These are phyloP conservation scores for Ephydatia muelleri DNA, from an alignment of 37 sponge, comb jelly and placozoan genomes.

Conservation along the genomic window DNA sequence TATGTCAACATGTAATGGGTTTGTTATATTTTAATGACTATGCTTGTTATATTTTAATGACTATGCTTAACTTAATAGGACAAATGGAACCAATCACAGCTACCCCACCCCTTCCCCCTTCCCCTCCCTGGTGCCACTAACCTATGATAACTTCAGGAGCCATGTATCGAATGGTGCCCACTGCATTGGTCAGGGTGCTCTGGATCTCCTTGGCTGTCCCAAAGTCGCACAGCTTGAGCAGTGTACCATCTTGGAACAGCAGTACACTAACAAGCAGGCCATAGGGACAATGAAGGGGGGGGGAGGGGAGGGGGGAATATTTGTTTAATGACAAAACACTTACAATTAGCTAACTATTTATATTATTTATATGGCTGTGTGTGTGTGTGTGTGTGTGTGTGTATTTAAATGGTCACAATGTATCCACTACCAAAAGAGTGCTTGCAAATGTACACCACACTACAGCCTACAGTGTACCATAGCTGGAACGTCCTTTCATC, in stretches of 20 bases:
- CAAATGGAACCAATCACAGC: no score
- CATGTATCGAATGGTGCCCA: slow-evolving; percentile 83
- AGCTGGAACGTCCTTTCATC: no score
- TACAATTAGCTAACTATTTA: not conserved
- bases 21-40: no score
- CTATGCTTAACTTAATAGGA: no score
- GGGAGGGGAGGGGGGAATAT: not conserved
- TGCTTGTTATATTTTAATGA: no score
- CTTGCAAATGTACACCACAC: no score
- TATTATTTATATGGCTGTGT: not conserved
- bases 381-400: slow-evolving; percentile 8
- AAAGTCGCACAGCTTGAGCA: slow-evolving; percentile 80
- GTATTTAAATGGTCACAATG: no score
- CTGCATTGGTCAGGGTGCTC: slow-evolving; percentile 59
- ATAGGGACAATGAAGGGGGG: not conserved
- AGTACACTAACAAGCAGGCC: slow-evolving; percentile 41
- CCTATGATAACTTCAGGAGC: slow-evolving; percentile 82
- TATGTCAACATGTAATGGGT: no score
- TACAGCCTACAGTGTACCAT: no score
- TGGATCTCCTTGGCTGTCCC: slow-evolving; percentile 70
- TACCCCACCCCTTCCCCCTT: no score
- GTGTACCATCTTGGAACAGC: slow-evolving; percentile 57
- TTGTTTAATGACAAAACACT: no score
- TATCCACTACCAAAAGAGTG: no score
- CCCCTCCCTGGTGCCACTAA: slow-evolving; percentile 16